Percentiles rank a stretch among this genome's conserved stretches.
These are phyloP conservation scores for Lasius platythorax DNA, from an alignment of 2,888 invertebrate species.

Conservation along the genomic window DNA sequence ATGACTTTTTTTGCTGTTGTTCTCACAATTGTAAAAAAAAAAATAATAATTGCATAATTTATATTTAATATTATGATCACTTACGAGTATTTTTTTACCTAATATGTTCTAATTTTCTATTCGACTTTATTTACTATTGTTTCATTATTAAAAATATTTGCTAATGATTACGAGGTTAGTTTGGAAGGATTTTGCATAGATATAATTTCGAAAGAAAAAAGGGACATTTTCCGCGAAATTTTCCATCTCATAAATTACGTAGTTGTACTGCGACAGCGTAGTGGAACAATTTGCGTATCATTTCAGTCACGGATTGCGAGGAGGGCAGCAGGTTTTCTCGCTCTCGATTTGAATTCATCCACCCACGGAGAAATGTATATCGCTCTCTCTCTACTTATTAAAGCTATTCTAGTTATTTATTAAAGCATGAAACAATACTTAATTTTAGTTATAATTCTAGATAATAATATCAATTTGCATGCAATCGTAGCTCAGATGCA, in stretches of 20 bases:
- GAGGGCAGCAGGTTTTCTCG: neutral
- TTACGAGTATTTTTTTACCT: neutral
- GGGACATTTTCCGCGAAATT: constrained; percentile 2
- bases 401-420: neutral
- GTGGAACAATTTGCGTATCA: constrained; percentile 29
- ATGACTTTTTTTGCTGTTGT: neutral
- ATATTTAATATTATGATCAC: neutral
- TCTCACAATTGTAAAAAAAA: constrained; percentile 11
- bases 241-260: constrained; percentile 15
- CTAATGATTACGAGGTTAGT: neutral
- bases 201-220: neutral
- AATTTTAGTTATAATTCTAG: neutral
- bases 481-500: neutral
- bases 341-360: neutral
- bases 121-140: neutral
- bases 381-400: neutral
- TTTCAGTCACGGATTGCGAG: constrained; percentile 31
- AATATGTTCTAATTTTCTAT: neutral
- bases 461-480: neutral
- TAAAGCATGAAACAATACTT: neutral
- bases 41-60: neutral
- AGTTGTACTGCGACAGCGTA: neutral
- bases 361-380: neutral
- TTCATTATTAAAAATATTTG: neutral
- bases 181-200: constrained; percentile 8